These are phyloP conservation scores for Coronaproctus castanopsis DNA, from an alignment of 2,888 invertebrate species.

Conservation along the genomic window DNA sequence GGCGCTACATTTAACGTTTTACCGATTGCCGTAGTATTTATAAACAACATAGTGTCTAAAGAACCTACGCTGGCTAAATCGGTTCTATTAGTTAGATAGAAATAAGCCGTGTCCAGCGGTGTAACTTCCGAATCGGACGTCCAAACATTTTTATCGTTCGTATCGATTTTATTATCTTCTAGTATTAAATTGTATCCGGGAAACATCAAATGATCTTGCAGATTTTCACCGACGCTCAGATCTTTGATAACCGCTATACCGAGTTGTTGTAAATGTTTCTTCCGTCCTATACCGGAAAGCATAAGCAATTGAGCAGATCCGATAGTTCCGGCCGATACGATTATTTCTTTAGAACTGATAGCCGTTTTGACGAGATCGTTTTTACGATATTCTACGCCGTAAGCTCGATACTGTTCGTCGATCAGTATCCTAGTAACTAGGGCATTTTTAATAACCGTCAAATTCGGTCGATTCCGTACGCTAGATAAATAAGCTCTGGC, in stretches of 20 bases:
- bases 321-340: slow-evolving; percentile 9
- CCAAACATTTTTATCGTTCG: not conserved
- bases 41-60: not conserved
- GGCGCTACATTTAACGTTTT: not conserved
- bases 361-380: not conserved
- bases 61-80: not conserved
- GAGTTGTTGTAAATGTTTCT: not conserved
- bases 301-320: slow-evolving; percentile 9
- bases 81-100: not conserved
- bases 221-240: slow-evolving; percentile 5
- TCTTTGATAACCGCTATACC: not conserved
- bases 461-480: slow-evolving; percentile 32
- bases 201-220: slow-evolving; percentile 10
- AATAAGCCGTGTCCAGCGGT: not conserved
- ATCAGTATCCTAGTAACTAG: slow-evolving; percentile 31
- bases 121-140: not conserved
- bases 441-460: slow-evolving; percentile 36
- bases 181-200: not conserved
- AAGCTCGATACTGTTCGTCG: not conserved
- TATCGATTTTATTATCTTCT: no score
- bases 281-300: slow-evolving; percentile 10
- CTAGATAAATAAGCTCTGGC: slow-evolving; percentile 30
- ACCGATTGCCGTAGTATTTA: not conserved
- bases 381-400: not conserved
- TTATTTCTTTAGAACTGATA: slow-evolving; percentile 1